Conservation (phyloP, 2,888 invertebrate genomes). For the Pecten maximus region DNA sequence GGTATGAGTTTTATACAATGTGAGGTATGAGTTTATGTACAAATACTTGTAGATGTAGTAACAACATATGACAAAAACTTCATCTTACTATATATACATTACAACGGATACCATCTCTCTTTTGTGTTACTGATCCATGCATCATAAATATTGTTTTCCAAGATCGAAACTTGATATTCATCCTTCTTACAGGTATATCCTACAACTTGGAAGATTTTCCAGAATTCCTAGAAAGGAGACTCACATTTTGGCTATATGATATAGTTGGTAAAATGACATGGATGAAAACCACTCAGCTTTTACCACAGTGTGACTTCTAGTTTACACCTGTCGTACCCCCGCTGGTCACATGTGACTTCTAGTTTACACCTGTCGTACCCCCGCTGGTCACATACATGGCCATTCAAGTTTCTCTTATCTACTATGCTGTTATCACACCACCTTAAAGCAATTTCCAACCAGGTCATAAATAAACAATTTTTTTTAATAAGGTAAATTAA, state of each 20-base stretch:
- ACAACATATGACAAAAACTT: background rate
- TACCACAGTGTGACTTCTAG: too few species aligned
- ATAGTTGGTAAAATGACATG: background rate
- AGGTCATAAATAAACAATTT: too few species aligned
- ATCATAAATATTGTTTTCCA: background rate
- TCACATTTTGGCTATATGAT: background rate
- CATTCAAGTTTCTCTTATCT: too few species aligned
- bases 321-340: too few species aligned
- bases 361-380: too few species aligned
- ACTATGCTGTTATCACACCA: too few species aligned
- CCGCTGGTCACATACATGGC: too few species aligned
- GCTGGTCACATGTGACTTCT: too few species aligned
- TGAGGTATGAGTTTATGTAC: background rate
- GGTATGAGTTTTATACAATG: background rate
- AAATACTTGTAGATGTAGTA: too few species aligned
- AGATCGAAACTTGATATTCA: background rate
- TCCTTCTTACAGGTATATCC: background rate
- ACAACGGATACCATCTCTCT: background rate
- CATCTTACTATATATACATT: background rate
- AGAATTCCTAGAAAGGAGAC: background rate
- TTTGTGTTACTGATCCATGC: background rate
- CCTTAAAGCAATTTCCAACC: too few species aligned
- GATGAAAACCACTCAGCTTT: too few species aligned
- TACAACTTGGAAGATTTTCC: background rate
- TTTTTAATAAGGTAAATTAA: too few species aligned